Percentiles rank a stretch among this genome's conserved stretches.
Conservation (phyloP, 2,888 invertebrate genomes). For the Phorcus lineatus region DNA sequence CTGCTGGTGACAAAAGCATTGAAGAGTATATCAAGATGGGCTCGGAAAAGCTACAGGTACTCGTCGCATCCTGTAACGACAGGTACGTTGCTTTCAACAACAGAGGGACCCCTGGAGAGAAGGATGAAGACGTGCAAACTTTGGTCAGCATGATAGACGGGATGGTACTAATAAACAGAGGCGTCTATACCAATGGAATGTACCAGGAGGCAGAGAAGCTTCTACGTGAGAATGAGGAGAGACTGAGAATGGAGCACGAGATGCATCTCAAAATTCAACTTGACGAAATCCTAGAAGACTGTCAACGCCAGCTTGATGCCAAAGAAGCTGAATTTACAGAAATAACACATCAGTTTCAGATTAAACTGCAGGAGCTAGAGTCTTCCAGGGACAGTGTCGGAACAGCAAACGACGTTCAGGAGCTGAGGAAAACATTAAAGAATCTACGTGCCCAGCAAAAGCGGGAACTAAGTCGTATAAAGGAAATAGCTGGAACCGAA, state of each 20-base stretch:
- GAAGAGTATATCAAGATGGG: slow-evolving; percentile 24
- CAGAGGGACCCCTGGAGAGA: neutral
- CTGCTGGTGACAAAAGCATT: slow-evolving; percentile 20
- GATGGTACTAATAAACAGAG: slow-evolving; percentile 18
- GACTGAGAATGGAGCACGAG: neutral
- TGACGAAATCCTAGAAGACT: too few species aligned
- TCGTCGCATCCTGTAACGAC: slow-evolving; percentile 5
- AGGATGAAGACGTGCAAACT: slow-evolving; percentile 8
- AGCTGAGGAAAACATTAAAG: too few species aligned
- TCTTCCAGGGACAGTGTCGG: neutral
- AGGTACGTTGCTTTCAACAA: slow-evolving; percentile 32
- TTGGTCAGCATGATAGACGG: slow-evolving; percentile 22
- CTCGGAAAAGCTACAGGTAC: slow-evolving; percentile 9
- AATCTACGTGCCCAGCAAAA: too few species aligned
- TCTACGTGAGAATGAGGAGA: neutral
- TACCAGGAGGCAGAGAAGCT: slow-evolving; percentile 32
- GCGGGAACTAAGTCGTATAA: too few species aligned
- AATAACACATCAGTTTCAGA: neutral
- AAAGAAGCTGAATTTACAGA: neutral
- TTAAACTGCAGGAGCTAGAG: neutral
- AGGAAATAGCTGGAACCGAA: too few species aligned
- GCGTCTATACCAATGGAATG: slow-evolving; percentile 37
- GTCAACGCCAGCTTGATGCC: too few species aligned
- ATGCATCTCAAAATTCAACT: too few species aligned
- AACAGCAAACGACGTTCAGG: too few species aligned